These are phyloP conservation scores for Sylvilagus floridanus DNA, from an alignment of 2,797 vertebrate genomes.

Conservation along the genomic window DNA sequence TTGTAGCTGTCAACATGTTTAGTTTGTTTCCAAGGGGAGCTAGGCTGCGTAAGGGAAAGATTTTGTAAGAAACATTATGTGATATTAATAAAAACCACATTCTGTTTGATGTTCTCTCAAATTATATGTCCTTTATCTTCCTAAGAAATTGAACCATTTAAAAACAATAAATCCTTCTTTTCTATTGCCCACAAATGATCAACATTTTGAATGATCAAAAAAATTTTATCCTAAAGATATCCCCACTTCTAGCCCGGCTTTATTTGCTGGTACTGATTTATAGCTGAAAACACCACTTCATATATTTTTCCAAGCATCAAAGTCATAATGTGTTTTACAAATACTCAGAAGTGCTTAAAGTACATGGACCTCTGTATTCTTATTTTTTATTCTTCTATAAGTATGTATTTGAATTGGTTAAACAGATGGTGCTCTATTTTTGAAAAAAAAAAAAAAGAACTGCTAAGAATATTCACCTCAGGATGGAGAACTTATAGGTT, in stretches of 20 bases:
- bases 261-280: conserved; percentile 74
- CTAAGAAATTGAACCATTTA: conserved; percentile 59
- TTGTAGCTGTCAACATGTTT: conserved; percentile 71
- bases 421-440: conserved; percentile 79
- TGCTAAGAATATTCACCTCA: conserved; percentile 73
- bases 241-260: conserved; percentile 2
- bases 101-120: conserved; percentile 75
- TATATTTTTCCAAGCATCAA: conserved; percentile 75
- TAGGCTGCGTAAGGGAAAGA: conserved; percentile 59
- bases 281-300: conserved; percentile 58
- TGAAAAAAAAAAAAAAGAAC: conserved; percentile 28
- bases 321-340: conserved; percentile 81
- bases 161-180: conserved; percentile 74
- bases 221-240: conserved; percentile 51
- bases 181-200: conserved; percentile 58
- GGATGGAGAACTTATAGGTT: conserved; percentile 75
- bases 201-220: conserved; percentile 72
- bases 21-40: conserved; percentile 63
- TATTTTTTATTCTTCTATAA: conserved; percentile 66
- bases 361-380: conserved; percentile 50
- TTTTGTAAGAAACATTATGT: conserved; percentile 63
- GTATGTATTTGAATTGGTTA: conserved; percentile 80
- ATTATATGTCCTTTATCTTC: conserved; percentile 74
- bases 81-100: conserved; percentile 80
- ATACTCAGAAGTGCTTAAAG: conserved; percentile 75